Base-by-base conservation (phyloP, 2,797 vertebrate species). In the Caiman crocodilus region DNA sequence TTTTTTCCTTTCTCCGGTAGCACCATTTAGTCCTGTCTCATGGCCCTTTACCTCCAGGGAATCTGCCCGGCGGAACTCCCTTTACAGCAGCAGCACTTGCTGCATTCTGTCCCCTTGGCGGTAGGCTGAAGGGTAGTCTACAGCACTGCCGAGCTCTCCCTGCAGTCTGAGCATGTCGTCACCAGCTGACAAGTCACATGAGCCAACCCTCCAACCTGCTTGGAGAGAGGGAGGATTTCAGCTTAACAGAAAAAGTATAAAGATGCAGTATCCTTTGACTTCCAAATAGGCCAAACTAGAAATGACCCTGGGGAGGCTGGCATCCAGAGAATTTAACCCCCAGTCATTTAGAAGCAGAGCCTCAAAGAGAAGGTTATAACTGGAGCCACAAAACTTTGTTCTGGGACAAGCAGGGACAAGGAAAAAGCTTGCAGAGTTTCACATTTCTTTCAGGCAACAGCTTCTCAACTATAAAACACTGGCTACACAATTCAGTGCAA, bases 151-250 rank as follows among this genome's bases (percentile, higher is more conserved):
- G 85, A 57, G 91, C 85, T 95, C 95, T 92, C 87, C 82, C 84
- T 32, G 42, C 79, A 55, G 88, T 82, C 85, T 67, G 76, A 35
- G 93, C 83, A 3, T 95, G 95, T 91, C 96, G 94, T 97, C 97
- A 97, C 75, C 86, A 3, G 42, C 91, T 85, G 25, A 57, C 75
- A 55, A 55, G 94, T 94, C 97, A 96, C 82, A 71, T 90, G 96
- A 88, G 94, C 91, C 93, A 73, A 94, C 95, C 95, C 93, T 90
- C 85, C 92, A 93, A 90, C 94, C 93, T 84, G 84, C 79, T 91
- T 76, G 87, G 76, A 80, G 90, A 81, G 91, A 90, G 92, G 94
- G 89, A 95, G 94, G 92, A 84, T 60, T 64, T 21, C 84, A 91
- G 94, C 85, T 0, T 50, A 81, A 58, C 77, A 57, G 85, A 69